A percentile compares a stretch with the other conserved stretches of the same genome.
Conservation (phyloP, 2,113 vertebrate genomes). For the Lepus americanus region DNA sequence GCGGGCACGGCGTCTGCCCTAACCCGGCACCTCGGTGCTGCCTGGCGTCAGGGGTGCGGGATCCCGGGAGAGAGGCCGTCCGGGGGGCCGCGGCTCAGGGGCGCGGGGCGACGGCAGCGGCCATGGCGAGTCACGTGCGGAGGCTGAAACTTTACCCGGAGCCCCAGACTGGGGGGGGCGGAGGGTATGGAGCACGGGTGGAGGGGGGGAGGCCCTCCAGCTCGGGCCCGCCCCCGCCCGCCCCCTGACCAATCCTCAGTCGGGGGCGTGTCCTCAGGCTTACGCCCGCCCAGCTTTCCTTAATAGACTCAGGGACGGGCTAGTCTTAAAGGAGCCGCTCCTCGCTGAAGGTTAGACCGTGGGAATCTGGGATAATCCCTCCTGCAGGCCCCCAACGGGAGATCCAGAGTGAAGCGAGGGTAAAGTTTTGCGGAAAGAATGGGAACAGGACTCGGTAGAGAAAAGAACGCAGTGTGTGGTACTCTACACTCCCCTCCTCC, state of each 20-base stretch:
- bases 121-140: slow-evolving; percentile 83
- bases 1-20: slow-evolving; percentile 38
- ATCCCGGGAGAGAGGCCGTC: slow-evolving; percentile 67
- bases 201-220: slow-evolving; percentile 35
- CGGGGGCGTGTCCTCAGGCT: slow-evolving; percentile 37
- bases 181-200: slow-evolving; percentile 43
- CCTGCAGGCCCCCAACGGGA: slow-evolving; percentile 26
- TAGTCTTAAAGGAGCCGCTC: slow-evolving; percentile 77
- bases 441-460: background rate
- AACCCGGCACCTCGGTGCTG: slow-evolving; percentile 38
- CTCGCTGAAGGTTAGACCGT: slow-evolving; percentile 60
- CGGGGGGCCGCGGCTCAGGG: slow-evolving; percentile 75
- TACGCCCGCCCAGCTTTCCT: slow-evolving; percentile 44
- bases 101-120: slow-evolving; percentile 79
- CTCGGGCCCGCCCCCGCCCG: slow-evolving; percentile 40
- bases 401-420: background rate
- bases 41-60: slow-evolving; percentile 45
- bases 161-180: slow-evolving; percentile 73
- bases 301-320: slow-evolving; percentile 52
- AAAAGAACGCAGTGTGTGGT: background rate
- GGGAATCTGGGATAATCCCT: slow-evolving; percentile 80
- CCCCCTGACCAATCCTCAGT: slow-evolving; percentile 57
- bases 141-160: slow-evolving; percentile 85
- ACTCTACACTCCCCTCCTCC: slow-evolving; percentile 25
- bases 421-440: slow-evolving; percentile 1